Base-by-base conservation (phyloP, 2,797 vertebrate genomes). In the Enteromius viviparus region DNA sequence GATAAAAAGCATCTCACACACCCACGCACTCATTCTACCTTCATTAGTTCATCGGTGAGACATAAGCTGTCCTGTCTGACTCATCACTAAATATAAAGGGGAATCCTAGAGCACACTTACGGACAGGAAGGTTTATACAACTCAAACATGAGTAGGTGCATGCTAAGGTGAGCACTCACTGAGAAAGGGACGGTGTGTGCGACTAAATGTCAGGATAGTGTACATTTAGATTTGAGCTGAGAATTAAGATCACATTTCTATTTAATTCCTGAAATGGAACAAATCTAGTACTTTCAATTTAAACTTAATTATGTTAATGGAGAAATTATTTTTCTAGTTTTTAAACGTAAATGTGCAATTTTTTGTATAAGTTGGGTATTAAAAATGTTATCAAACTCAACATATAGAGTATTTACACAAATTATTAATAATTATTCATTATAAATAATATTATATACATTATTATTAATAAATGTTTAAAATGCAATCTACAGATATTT, bases 21-120 rank as follows among this genome's bases (percentile, higher is more conserved):
- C 47, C 32, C 32, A 66, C 32, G 21, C 51, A 60, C 51, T 71
- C 23, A 60, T 80, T 80, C 51, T 70, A 29, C 78, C 7, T 62
- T 80, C 78, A 71, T 71, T 60, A 80, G 78, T 60, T 80, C 53
- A 80, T 71, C 78, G 1, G 29, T 81, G 84, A 83, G 86, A 40
- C 74, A 85, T 53, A 82, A 78, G 53, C 66, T 69, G 65, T 76
- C 82, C 79, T 83, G 14, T 86, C 23, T 80, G 78, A 80, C 68
- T 71, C 78, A 80, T 60, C 53, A 71, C 37, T 58, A 58, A 71
- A 80, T 55, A 80, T 60, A 23, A 58, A 71, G 53, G 66, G 51
- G 66, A 80, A 71, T 47, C 66, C 78, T 80, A 51, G 23, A 42
- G 64, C 32, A 55, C 3, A 3, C 51, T 29, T 40, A 80, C 11